Evolutionary conservation across 2,888 invertebrate genomes (phyloP), one percentile per base, ranked within the genome.

Genomic region (Oscheius sp.): DNA sequence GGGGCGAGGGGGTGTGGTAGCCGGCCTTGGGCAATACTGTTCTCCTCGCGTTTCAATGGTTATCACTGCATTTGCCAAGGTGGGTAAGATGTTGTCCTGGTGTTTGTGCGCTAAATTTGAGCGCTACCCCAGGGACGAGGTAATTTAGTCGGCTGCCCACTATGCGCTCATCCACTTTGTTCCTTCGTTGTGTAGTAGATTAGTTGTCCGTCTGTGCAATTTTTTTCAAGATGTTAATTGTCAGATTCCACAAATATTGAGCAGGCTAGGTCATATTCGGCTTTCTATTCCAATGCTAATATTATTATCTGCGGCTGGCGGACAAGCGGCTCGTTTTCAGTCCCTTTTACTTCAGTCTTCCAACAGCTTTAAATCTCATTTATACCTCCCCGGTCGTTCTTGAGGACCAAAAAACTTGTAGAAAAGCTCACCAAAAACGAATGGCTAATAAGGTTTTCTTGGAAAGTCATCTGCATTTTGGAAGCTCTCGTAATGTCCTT

Each of bases 71-170:
- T 42, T 10, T 15, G 25, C 50, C 10, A 27, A 52, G 50, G 50
- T 52, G 50, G 50, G 15, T 29, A 27, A 31, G 23, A 52, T 52
- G 50, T 52, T 52, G 57, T n/a, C n/a, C 57, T 31, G 61, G 61
- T 61, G 61, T 61, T 61, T 61, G 61, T 45, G 45, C 25, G 64
- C 64, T 33, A 50, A 64, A 64, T 64, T 64, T 50, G 37, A 64
- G 48, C 34, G 34, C 64, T 45, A 46, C 64, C 64, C 64, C 48
- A 10, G 64, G 64, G 64, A 64, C 64, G 34, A 64, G 64, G 64
- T 64, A 64, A 64, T 64, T 64, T 64, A 64, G 33, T 37, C 48
- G 50, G 64, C 48, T 61, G 61, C 61, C 61, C 61, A 64, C 64
- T 64, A 48, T 50, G 33, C 50, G 48, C 64, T 64, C 64, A 64